Conservation (phyloP, 1,140 invertebrate genomes). For the Apis dorsata region DNA sequence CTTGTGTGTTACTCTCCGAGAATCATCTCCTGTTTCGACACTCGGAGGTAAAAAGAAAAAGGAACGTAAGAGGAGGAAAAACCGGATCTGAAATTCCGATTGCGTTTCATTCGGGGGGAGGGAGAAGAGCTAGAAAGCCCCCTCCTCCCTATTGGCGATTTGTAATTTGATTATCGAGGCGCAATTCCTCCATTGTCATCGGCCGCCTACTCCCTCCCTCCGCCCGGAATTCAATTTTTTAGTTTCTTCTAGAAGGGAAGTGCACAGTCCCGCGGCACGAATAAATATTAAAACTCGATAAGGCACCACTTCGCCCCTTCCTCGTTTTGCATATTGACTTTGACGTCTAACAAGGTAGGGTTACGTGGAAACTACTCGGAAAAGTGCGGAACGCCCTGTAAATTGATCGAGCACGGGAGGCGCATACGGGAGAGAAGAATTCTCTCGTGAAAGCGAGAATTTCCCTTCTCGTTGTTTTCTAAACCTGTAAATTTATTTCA, state of each 20-base stretch:
- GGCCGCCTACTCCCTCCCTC: slow-evolving; percentile 12
- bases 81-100: slow-evolving; percentile 60
- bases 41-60: neutral
- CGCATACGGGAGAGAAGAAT: neutral
- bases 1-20: no score
- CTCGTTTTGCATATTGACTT: slow-evolving; percentile 59
- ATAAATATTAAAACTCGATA: slow-evolving; percentile 63
- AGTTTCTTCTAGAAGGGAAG: slow-evolving; percentile 30
- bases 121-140: slow-evolving; percentile 18
- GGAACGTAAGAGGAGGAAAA: slow-evolving; percentile 28
- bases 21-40: no score
- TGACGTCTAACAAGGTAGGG: slow-evolving; percentile 44
- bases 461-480: neutral
- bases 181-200: slow-evolving; percentile 61
- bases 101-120: slow-evolving; percentile 42
- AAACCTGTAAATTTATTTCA: neutral
- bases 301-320: slow-evolving; percentile 37
- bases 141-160: slow-evolving; percentile 15
- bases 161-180: slow-evolving; percentile 67
- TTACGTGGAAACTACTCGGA: slow-evolving; percentile 23
- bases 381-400: neutral
- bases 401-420: slow-evolving; percentile 13
- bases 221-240: slow-evolving; percentile 59
- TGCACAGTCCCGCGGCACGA: slow-evolving; percentile 16
- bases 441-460: neutral